A percentile compares a stretch with the other conserved stretches of the same genome.
Conservation (phyloP, 2,888 invertebrate species). For the Cantharis rufa region DNA sequence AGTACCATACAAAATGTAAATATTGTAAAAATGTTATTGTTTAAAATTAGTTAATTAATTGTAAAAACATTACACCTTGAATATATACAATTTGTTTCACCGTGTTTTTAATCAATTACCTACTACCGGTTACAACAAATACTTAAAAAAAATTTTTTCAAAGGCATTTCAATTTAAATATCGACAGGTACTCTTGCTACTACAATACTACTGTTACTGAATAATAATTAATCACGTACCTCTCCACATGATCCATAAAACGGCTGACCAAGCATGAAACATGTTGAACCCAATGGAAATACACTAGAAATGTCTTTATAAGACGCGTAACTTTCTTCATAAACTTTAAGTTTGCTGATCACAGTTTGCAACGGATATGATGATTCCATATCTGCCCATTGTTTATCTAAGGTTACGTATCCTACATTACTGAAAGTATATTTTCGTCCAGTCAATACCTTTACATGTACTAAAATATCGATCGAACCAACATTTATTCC, state of each 20-base stretch:
- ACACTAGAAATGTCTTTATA: conserved; percentile 63
- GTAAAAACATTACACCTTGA: no score
- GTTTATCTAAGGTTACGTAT: conserved; percentile 68
- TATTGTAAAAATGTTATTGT: no score
- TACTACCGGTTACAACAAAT: no score
- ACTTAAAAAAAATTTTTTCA: no score
- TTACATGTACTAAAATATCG: conserved; percentile 70
- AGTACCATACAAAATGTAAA: no score
- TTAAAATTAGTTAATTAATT: no score
- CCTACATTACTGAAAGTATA: conserved; percentile 65
- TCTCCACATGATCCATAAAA: conserved; percentile 80
- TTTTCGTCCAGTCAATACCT: conserved; percentile 71
- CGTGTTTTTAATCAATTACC: no score
- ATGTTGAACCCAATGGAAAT: conserved; percentile 68
- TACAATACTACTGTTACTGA: no score
- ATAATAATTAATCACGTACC: no score
- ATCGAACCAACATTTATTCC: conserved; percentile 79
- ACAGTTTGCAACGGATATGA: conserved; percentile 74
- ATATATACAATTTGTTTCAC: no score
- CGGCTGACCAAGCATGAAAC: conserved; percentile 79
- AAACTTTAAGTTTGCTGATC: conserved; percentile 59
- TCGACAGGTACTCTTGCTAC: no score
- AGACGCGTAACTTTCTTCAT: conserved; percentile 53
- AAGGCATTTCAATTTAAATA: no score
- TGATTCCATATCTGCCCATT: conserved; percentile 68